These are phyloP conservation scores for Syncerus caffer DNA, from an alignment of 2,797 vertebrate species.

Conservation along the genomic window DNA sequence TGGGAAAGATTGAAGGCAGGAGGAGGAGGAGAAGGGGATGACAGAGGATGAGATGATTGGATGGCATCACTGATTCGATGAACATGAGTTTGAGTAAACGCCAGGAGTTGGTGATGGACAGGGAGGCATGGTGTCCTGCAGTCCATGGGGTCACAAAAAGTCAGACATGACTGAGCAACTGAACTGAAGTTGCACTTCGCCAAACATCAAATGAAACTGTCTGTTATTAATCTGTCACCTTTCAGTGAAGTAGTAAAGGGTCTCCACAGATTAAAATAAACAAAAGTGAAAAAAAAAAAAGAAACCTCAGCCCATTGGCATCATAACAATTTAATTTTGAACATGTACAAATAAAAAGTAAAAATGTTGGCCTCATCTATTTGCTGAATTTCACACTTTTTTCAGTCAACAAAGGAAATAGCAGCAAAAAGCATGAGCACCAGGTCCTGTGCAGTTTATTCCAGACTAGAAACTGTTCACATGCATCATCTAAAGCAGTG, in stretches of 20 bases:
- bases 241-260: background rate
- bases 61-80: background rate
- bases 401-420: background rate
- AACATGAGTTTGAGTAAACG: background rate
- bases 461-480: background rate
- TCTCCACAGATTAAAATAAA: background rate
- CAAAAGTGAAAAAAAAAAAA: background rate
- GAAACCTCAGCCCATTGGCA: background rate
- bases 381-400: background rate
- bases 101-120: background rate
- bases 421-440: background rate
- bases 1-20: background rate
- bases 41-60: background rate
- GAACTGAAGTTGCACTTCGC: background rate
- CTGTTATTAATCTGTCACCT: background rate
- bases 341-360: background rate
- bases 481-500: background rate
- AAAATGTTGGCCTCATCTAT: background rate
- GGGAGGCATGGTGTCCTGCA: background rate
- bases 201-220: background rate
- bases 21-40: background rate
- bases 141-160: background rate
- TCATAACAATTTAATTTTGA: background rate
- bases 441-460: background rate
- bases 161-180: background rate